Evolutionary conservation across 1,140 invertebrate genomes (phyloP).

Genomic region (Tribolium castaneum): DNA sequence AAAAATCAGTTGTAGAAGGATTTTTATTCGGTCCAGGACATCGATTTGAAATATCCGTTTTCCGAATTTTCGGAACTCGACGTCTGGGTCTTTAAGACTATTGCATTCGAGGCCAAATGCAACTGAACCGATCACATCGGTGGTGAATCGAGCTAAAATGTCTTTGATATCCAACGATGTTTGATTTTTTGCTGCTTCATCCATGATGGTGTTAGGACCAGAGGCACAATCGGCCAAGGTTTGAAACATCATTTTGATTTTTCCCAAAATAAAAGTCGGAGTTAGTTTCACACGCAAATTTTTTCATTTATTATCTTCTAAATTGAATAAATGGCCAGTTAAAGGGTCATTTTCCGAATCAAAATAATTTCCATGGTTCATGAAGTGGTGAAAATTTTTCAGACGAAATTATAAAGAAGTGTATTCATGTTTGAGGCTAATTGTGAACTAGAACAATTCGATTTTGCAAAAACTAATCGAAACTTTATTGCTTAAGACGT

Average conservation of each 20-base stretch:
- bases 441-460: neutral
- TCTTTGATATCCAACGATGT: slow-evolving; percentile 67
- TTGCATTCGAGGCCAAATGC: slow-evolving; percentile 73
- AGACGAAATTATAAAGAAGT: neutral
- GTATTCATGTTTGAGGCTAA: neutral
- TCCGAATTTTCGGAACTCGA: slow-evolving; percentile 65
- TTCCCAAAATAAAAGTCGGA: slow-evolving; percentile 67
- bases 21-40: neutral
- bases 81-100: slow-evolving; percentile 66
- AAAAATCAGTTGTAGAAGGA: neutral
- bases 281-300: slow-evolving; percentile 63
- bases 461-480: neutral
- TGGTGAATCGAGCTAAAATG: slow-evolving; percentile 69
- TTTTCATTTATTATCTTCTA: slow-evolving; percentile 66
- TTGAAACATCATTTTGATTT: slow-evolving; percentile 65
- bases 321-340: slow-evolving; percentile 64
- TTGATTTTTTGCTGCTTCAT: slow-evolving; percentile 53
- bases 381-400: slow-evolving; percentile 71
- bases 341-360: slow-evolving; percentile 65
- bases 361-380: slow-evolving; percentile 64
- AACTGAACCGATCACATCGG: slow-evolving; percentile 72
- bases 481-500: neutral
- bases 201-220: slow-evolving; percentile 59
- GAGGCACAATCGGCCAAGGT: slow-evolving; percentile 26
- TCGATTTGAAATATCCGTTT: slow-evolving; percentile 45